Evolutionary conservation across 2,113 vertebrate genomes (phyloP), one percentile per base, ranked within the genome.

Genomic region (Girardinichthys multiradiatus): DNA sequence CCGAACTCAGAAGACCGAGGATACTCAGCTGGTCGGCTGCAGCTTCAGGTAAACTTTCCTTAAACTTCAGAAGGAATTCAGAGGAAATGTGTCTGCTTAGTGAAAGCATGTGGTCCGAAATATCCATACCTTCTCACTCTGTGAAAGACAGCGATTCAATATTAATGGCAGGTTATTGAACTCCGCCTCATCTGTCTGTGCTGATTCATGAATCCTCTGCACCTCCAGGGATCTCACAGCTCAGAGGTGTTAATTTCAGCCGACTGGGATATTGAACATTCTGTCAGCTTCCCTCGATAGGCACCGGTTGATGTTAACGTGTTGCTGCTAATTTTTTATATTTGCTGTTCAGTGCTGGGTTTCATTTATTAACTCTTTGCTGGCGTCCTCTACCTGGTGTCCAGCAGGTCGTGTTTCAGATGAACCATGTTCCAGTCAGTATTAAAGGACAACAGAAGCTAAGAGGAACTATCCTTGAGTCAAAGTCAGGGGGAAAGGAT

Each of bases 371-470:
- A 82, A 80, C 57, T 69, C 69, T 67, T 57, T 24, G 24, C 71
- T 77, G 82, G 87, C 74, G 69, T 71, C 60, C 80, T 4, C 2
- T n/a, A 64, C 72, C 68, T 33, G 58, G 74, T 86, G 76, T 83
- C 85, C 83, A 86, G 83, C 80, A 87, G 90, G 82, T 79, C 66
- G 59, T 76, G 72, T 83, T 37, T 57, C 28, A 30, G 58, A 71
- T 62, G 67, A n/a, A 12, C 58, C 64, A 72, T 79, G 82, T 74
- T 73, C 48, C 79, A 80, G 79, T 78, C 77, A 71, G 14, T 39
- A 26, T 91, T 91, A 92, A 88, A 89, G 91, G 84, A 86, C 85
- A 85, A 85, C 42, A 57, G 72, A 83, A 69, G 69, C 83, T 88
- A 90, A 89, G 90, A 92, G 89, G 77, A 86, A 83, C 78, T 37